These are phyloP conservation scores for Lepidothrix coronata DNA, from an alignment of 2,113 vertebrate genomes.

Conservation along the genomic window DNA sequence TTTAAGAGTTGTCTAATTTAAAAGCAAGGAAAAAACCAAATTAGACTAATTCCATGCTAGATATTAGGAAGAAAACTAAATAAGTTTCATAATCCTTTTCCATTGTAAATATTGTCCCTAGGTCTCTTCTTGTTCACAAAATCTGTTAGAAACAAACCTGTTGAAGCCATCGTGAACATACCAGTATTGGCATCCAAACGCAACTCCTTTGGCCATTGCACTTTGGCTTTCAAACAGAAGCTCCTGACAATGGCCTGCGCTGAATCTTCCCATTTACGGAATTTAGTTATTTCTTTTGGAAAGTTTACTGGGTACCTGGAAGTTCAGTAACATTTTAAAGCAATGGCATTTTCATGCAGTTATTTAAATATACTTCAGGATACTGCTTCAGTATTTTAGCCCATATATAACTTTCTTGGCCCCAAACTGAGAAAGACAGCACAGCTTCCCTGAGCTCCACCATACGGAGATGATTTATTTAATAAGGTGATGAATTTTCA, in stretches of 20 bases:
- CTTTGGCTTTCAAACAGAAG: neutral
- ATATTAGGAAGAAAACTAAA: neutral
- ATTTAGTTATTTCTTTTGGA: neutral
- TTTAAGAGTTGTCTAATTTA: neutral
- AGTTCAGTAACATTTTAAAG: neutral
- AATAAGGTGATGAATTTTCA: conserved; percentile 17
- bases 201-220: neutral
- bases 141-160: neutral
- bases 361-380: neutral
- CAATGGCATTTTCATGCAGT: neutral
- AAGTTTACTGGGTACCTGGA: neutral
- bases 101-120: neutral
- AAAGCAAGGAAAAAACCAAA: neutral
- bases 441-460: neutral
- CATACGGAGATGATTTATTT: conserved; percentile 18
- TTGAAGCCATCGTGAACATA: neutral
- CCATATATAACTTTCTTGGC: neutral
- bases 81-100: neutral
- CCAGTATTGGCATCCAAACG: neutral
- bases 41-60: neutral
- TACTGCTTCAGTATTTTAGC: neutral
- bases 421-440: neutral
- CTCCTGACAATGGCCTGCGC: neutral
- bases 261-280: rapidly evolving
- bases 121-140: neutral